phyloP scores from a whole-genome alignment of 2,888 invertebrate genomes.

The Agrotis ipsilon region DNA sequence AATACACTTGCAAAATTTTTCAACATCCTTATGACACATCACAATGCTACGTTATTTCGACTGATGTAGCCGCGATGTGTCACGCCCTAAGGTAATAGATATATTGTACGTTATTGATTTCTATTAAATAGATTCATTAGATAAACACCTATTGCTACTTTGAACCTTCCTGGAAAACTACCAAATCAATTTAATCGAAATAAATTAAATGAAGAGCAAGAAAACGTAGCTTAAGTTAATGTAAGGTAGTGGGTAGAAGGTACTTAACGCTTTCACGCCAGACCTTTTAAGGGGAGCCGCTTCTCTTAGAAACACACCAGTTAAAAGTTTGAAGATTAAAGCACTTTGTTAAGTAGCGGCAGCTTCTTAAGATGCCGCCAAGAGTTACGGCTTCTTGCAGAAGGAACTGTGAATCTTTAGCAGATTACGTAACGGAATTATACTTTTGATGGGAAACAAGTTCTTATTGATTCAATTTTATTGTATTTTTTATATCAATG shows the following conservation, averaged over 20 bases:
- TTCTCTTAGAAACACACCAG: constrained; percentile 38
- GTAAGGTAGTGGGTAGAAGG: not conserved
- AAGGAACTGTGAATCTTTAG: constrained; percentile 2
- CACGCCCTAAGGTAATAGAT: too few relatives aligned
- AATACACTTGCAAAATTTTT: too few relatives aligned
- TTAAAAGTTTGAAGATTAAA: constrained; percentile 49
- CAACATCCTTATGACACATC: too few relatives aligned
- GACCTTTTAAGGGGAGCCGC: constrained; percentile 23
- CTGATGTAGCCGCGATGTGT: too few relatives aligned
- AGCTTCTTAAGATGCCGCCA: constrained; percentile 19
- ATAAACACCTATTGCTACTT: too few relatives aligned
- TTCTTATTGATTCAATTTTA: too few relatives aligned
- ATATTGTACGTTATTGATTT: too few relatives aligned
- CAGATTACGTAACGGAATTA: not conserved
- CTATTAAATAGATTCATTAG: too few relatives aligned
- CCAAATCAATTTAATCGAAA: not conserved
- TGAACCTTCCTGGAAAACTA: too few relatives aligned
- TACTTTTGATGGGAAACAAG: too few relatives aligned
- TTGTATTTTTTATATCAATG: too few relatives aligned
- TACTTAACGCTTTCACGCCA: constrained; percentile 20
- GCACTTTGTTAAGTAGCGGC: constrained; percentile 39
- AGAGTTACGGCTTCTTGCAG: constrained; percentile 14
- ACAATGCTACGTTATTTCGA: too few relatives aligned
- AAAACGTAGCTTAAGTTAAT: not conserved
- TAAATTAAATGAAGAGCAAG: constrained; percentile 1